Conservation (phyloP, 2,888 invertebrate genomes). For the Cheilosia vernalis region DNA sequence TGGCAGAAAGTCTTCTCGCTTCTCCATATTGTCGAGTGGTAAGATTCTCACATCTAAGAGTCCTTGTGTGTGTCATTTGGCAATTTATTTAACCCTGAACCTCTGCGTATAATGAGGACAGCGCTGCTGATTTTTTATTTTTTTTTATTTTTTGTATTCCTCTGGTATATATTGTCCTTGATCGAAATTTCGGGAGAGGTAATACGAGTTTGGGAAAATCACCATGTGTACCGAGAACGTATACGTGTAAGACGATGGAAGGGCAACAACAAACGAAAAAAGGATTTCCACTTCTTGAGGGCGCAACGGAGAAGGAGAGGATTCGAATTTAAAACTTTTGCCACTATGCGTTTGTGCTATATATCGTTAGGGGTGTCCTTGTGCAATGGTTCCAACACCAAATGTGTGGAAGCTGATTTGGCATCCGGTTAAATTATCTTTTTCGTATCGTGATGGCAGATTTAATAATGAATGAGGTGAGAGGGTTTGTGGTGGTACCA, state of each 20-base stretch:
- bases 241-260: conserved; percentile 45
- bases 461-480: conserved; percentile 55
- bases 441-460: conserved; percentile 24
- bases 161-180: conserved; percentile 37
- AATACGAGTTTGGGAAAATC: conserved; percentile 84
- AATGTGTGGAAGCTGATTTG: conserved; percentile 57
- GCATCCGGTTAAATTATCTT: conserved; percentile 39
- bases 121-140: conserved; percentile 6
- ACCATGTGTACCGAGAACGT: conserved; percentile 80
- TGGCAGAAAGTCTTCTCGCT: conserved; percentile 40
- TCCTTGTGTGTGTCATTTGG: conserved; percentile 64
- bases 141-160: conserved; percentile 17
- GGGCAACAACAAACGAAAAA: conserved; percentile 40
- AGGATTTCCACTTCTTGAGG: conserved; percentile 61
- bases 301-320: conserved; percentile 9
- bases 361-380: not conserved
- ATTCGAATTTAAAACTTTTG: conserved; percentile 56
- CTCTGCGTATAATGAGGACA: conserved; percentile 69
- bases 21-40: conserved; percentile 51
- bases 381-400: conserved; percentile 16
- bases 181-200: conserved; percentile 73
- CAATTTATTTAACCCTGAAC: conserved; percentile 75
- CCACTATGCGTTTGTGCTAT: not conserved
- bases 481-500: conserved; percentile 45
- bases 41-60: conserved; percentile 65